These are phyloP conservation scores for Aproaerema taeniolella DNA, from an alignment of 2,888 invertebrate genomes.

Conservation along the genomic window DNA sequence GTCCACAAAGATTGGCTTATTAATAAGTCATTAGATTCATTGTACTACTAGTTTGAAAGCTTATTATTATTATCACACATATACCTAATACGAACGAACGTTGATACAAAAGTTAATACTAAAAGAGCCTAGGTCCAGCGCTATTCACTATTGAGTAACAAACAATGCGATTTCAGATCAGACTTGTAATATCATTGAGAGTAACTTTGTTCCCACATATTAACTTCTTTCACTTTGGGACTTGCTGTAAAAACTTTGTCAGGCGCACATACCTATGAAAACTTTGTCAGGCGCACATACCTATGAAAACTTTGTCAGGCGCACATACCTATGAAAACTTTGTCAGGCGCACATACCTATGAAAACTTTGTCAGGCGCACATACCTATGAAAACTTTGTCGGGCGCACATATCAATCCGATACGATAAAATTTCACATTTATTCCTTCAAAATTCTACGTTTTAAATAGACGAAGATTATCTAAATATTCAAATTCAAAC, in stretches of 20 bases:
- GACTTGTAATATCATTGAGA: slow-evolving; percentile 38
- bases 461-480: slow-evolving; percentile 12
- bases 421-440: no score
- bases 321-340: no score
- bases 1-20: slow-evolving; percentile 73
- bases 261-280: no score
- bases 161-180: slow-evolving; percentile 33
- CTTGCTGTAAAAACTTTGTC: no score
- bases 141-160: slow-evolving; percentile 19
- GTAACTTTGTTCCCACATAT: slow-evolving; percentile 14
- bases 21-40: slow-evolving; percentile 59
- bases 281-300: no score
- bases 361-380: no score
- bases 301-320: no score
- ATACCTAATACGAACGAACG: slow-evolving; percentile 60
- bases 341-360: no score
- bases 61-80: slow-evolving; percentile 75
- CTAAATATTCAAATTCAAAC: slow-evolving; percentile 15
- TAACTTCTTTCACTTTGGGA: no score
- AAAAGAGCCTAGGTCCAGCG: slow-evolving; percentile 39
- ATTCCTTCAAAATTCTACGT: slow-evolving; percentile 15
- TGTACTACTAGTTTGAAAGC: slow-evolving; percentile 74
- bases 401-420: no score
- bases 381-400: no score
- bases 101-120: slow-evolving; percentile 62